These are phyloP conservation scores for Drosophila peninsularis DNA, from an alignment of 2,888 invertebrate genomes.

Conservation along the genomic window DNA sequence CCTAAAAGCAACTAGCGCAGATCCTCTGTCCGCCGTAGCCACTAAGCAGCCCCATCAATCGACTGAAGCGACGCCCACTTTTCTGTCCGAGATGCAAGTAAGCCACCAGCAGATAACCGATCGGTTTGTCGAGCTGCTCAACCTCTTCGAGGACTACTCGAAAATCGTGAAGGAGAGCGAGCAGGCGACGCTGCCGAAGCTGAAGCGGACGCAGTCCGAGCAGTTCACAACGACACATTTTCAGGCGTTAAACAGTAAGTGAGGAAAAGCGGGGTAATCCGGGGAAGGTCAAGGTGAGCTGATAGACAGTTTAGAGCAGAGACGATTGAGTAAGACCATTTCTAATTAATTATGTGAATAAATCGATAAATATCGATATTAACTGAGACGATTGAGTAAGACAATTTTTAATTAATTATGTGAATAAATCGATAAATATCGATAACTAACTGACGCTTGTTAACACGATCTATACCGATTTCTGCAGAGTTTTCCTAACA, in stretches of 20 bases:
- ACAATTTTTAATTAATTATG: too few species aligned
- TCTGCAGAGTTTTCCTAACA: too few species aligned
- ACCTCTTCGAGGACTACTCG: conserved; percentile 56
- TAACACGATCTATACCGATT: too few species aligned
- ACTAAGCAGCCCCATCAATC: neutral
- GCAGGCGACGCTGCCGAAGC: conserved; percentile 18
- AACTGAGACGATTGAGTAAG: too few species aligned
- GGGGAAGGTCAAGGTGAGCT: neutral
- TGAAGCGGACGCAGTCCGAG: conserved; percentile 55
- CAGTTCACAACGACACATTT: conserved; percentile 17
- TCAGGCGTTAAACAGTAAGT: conserved; percentile 33
- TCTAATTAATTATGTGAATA: neutral
- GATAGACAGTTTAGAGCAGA: neutral
- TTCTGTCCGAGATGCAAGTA: conserved; percentile 39
- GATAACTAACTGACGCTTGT: too few species aligned
- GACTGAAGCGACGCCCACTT: neutral
- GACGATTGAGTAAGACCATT: neutral
- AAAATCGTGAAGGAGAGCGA: conserved; percentile 36
- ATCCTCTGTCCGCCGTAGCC: neutral
- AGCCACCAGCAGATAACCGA: conserved; percentile 57
- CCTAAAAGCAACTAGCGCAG: neutral
- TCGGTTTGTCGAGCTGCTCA: conserved; percentile 57
- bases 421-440: too few species aligned
- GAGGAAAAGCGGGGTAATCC: neutral
- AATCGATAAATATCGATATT: neutral